Conservation (phyloP, 92 coral and sea anemone species). For the Hydrozoanthus gracilis region DNA sequence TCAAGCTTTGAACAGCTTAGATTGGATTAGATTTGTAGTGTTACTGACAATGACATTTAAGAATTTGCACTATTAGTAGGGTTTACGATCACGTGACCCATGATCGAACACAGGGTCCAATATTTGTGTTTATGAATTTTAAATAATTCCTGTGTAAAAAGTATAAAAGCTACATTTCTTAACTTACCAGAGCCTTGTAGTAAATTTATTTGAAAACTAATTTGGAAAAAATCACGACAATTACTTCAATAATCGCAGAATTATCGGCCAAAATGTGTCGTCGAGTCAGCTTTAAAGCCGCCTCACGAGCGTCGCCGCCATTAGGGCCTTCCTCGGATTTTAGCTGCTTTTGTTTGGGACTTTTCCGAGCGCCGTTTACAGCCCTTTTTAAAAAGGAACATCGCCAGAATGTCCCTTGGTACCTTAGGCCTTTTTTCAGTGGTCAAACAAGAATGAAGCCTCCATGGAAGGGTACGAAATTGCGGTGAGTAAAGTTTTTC, state of each 20-base stretch:
- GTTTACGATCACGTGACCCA: constrained; percentile 12
- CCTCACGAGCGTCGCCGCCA: constrained; percentile 4
- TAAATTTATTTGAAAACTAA: background rate
- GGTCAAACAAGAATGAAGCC: background rate
- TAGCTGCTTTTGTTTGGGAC: constrained; percentile 7
- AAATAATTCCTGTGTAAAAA: background rate
- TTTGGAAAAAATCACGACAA: background rate
- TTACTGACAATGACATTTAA: no score
- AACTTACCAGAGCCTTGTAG: background rate
- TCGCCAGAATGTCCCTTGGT: background rate
- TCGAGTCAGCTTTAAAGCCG: background rate
- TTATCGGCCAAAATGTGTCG: background rate
- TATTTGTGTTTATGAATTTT: background rate
- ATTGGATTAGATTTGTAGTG: no score
- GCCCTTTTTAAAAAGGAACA: constrained; percentile 29
- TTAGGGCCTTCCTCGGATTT: background rate
- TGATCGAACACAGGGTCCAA: background rate
- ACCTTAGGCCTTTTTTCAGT: background rate
- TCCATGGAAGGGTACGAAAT: background rate
- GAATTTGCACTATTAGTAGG: background rate
- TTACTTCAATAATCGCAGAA: background rate
- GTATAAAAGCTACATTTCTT: background rate
- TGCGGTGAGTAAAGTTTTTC: constrained; percentile 10
- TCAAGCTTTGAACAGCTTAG: no score
- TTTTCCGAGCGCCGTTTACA: background rate